These are phyloP conservation scores for Caenorhabditis remanei DNA, from an alignment of 1,140 invertebrate genomes.

Conservation along the genomic window DNA sequence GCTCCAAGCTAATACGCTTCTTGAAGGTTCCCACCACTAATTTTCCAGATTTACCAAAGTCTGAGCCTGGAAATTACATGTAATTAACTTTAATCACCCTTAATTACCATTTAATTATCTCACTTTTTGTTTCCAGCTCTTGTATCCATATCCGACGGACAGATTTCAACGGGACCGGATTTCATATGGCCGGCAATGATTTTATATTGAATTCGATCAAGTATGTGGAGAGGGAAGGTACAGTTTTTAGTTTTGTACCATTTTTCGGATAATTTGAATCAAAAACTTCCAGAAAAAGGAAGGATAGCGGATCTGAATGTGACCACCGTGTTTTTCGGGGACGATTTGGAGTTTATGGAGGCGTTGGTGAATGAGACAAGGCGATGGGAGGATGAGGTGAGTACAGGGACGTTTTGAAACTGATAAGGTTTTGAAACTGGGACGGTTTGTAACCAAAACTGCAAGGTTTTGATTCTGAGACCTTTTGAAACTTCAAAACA, in stretches of 20 bases:
- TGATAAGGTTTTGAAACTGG: no score
- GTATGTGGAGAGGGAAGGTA: not conserved
- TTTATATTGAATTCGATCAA: not conserved
- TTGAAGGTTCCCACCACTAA: not conserved
- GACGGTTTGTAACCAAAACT: no score
- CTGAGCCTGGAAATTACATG: not conserved
- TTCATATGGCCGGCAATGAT: not conserved
- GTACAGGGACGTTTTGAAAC: no score
- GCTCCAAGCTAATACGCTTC: not conserved
- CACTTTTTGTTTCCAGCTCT: not conserved
- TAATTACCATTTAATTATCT: no score
- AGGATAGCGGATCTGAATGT: not conserved
- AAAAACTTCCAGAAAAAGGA: not conserved
- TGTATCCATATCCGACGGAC: not conserved
- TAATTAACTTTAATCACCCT: not conserved
- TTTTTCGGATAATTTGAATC: not conserved
- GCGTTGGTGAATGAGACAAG: not conserved
- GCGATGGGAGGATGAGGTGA: not conserved
- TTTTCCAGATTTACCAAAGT: not conserved
- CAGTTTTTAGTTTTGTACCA: not conserved
- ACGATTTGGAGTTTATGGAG: not conserved
- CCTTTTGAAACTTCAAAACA: no score
- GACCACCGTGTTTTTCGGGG: not conserved
- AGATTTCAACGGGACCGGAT: not conserved
- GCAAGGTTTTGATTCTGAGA: no score